phyloP scores from a whole-genome alignment of 2,888 invertebrate species.

The Lasioglossum marginatum region DNA sequence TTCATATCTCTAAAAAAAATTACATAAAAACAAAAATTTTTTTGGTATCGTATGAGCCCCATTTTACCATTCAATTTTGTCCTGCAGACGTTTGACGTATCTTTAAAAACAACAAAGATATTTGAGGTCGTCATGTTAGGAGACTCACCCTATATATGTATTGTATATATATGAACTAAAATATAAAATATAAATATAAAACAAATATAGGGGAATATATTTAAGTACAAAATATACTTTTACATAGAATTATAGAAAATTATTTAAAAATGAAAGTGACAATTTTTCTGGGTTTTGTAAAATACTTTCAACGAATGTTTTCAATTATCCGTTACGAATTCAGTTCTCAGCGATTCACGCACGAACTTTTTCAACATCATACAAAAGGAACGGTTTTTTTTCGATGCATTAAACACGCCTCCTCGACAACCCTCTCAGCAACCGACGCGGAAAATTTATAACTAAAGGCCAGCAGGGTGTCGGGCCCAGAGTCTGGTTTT shows the following conservation, averaged over 20 bases:
- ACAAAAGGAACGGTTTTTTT: slow-evolving; percentile 10
- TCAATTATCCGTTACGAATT: neutral
- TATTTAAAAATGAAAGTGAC: neutral
- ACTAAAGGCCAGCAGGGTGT: slow-evolving; percentile 9
- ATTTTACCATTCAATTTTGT: too few relatives aligned
- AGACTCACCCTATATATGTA: too few relatives aligned
- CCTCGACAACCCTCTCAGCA: neutral
- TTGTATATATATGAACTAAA: too few relatives aligned
- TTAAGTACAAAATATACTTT: neutral
- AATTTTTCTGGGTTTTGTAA: neutral
- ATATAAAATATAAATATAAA: too few relatives aligned
- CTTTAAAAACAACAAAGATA: too few relatives aligned
- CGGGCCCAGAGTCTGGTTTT: slow-evolving; percentile 15
- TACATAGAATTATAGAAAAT: neutral
- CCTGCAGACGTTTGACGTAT: too few relatives aligned
- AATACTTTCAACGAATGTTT: neutral
- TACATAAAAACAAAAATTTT: too few relatives aligned
- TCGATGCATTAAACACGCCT: slow-evolving; percentile 18
- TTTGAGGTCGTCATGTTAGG: too few relatives aligned
- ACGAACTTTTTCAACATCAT: neutral
- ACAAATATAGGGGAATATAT: neutral
- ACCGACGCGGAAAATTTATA: slow-evolving; percentile 35
- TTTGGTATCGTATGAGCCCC: too few relatives aligned
- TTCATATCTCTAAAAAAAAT: too few relatives aligned
- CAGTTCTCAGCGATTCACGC: neutral